phyloP scores from a whole-genome alignment of 2,888 invertebrate genomes.

The Pterostichus madidus region DNA sequence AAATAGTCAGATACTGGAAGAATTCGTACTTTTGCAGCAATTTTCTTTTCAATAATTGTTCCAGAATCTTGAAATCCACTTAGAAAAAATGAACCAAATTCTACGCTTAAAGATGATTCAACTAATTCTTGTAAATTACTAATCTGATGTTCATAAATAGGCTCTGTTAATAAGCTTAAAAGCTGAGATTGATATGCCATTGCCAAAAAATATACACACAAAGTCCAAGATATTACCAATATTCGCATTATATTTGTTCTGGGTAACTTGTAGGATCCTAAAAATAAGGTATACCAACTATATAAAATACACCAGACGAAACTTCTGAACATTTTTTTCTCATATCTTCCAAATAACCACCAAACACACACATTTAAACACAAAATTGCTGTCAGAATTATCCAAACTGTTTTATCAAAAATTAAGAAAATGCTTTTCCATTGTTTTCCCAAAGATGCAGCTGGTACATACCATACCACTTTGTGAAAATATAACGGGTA shows the following conservation, averaged over 20 bases:
- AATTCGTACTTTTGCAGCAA: constrained; percentile 10
- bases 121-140: constrained; percentile 69
- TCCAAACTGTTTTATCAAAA: background rate
- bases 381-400: background rate
- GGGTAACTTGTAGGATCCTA: background rate
- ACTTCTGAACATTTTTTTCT: background rate
- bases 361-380: background rate
- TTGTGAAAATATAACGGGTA: background rate
- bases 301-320: background rate
- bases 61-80: background rate
- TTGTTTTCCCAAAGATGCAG: constrained; percentile 1
- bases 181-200: constrained; percentile 67
- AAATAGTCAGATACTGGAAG: background rate
- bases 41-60: background rate
- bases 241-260: background rate
- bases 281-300: background rate
- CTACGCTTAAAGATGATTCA: constrained; percentile 67
- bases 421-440: constrained; percentile 20
- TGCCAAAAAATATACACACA: constrained; percentile 65
- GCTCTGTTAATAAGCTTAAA: constrained; percentile 68
- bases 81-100: constrained; percentile 11
- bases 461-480: constrained; percentile 7
- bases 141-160: constrained; percentile 67
- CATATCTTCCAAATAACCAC: background rate
- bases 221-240: constrained; percentile 4